Evolutionary conservation across 2,797 vertebrate genomes (phyloP).

Genomic region (Ispidina picta): DNA sequence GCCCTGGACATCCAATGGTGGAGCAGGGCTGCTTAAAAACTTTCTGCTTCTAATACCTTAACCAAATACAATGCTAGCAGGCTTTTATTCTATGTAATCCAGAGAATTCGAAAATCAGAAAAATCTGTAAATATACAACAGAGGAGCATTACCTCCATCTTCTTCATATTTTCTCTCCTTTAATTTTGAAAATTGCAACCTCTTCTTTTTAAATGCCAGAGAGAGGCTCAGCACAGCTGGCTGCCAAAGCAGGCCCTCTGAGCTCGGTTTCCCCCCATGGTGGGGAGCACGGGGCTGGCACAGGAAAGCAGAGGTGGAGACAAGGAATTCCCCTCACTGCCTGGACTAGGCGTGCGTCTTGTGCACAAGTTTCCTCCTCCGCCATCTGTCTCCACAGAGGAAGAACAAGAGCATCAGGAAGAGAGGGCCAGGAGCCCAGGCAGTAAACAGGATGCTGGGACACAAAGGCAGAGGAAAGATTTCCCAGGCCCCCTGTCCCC

Average conservation of each 20-base stretch:
- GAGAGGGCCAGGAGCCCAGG: neutral
- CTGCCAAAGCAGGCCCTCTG: neutral
- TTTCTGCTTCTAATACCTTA: neutral
- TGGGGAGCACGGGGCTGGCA: neutral
- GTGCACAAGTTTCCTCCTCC: neutral
- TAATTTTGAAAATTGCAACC: neutral
- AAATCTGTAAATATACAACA: neutral
- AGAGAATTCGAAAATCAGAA: neutral
- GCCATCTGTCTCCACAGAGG: neutral
- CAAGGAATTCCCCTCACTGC: constrained; percentile 3
- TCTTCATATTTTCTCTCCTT: neutral
- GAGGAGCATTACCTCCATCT: neutral
- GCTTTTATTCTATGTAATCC: neutral
- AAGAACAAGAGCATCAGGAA: constrained; percentile 58
- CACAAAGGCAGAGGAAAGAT: constrained; percentile 56
- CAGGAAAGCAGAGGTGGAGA: constrained; percentile 1
- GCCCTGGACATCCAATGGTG: neutral
- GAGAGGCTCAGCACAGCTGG: rapidly evolving
- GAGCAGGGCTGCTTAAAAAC: neutral
- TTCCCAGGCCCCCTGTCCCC: neutral
- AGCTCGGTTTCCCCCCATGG: neutral
- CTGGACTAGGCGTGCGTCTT: neutral
- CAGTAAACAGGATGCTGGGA: constrained; percentile 58
- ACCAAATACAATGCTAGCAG: neutral
- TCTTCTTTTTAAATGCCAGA: neutral